Conservation (phyloP, 2,797 vertebrate species). For the Aythya fuligula region DNA sequence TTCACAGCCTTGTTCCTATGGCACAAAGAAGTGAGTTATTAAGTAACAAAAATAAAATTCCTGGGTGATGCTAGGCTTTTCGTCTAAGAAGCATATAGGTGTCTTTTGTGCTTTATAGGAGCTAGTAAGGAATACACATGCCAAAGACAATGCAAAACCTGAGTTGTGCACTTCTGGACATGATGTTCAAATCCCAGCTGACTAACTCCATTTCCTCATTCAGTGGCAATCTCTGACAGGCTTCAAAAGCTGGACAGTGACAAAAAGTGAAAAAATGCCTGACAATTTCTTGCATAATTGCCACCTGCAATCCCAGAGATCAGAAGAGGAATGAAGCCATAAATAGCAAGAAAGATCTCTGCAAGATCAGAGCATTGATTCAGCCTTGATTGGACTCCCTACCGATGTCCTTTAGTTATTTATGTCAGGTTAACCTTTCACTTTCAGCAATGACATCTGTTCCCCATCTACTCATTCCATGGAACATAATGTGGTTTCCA, state of each 20-base stretch:
- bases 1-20: not conserved
- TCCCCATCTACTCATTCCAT: constrained; percentile 24
- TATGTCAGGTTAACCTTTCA: constrained; percentile 58
- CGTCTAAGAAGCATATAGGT: not conserved
- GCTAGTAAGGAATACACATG: not conserved
- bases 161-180: not conserved
- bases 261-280: not conserved
- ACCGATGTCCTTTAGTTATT: not conserved
- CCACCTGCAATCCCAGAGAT: constrained; percentile 23
- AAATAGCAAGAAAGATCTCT: constrained; percentile 47
- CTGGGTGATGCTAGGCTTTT: not conserved
- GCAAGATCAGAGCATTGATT: constrained; percentile 59
- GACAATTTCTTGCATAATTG: constrained; percentile 16
- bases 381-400: constrained; percentile 62
- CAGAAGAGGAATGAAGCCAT: not conserved
- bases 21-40: not conserved
- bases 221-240: not conserved
- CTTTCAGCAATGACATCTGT: constrained; percentile 43
- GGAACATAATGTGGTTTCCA: not conserved
- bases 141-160: not conserved
- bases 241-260: not conserved
- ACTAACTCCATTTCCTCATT: not conserved
- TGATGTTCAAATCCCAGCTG: not conserved
- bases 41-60: not conserved
- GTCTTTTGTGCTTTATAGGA: not conserved